A percentile compares a stretch with the other conserved stretches of the same genome.
Evolutionary conservation across 2,797 vertebrate species (phyloP).

Genomic region (Anguilla megastoma): DNA sequence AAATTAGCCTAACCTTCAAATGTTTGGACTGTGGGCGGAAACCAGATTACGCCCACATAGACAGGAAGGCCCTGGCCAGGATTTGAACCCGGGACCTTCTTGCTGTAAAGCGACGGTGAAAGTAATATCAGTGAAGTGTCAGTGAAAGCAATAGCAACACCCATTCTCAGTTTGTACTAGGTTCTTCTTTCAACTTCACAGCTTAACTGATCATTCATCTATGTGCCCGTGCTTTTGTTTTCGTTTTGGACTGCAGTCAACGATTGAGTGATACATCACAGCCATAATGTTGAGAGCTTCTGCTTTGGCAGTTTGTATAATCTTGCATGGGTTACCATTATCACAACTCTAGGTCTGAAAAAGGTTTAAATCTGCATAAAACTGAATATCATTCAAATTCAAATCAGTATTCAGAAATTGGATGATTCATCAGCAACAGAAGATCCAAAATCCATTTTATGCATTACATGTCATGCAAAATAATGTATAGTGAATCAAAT

Average conservation of each 20-base stretch:
- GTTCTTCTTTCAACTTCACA: not conserved
- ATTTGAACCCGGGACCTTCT: no score
- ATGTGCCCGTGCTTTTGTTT: not conserved
- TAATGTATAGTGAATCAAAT: not conserved
- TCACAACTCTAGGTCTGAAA: not conserved
- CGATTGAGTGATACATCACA: not conserved
- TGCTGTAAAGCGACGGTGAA: no score
- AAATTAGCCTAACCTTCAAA: no score
- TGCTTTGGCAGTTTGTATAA: not conserved
- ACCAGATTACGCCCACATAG: no score
- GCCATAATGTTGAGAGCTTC: not conserved
- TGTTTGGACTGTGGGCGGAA: no score
- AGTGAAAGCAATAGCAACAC: not conserved
- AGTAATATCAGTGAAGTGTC: not conserved
- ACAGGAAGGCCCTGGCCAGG: no score
- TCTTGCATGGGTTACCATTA: not conserved
- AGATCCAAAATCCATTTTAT: not conserved
- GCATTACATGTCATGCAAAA: not conserved
- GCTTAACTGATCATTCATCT: not conserved
- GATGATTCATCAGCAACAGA: slow-evolving; percentile 1
- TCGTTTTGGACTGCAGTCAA: not conserved
- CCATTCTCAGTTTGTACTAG: not conserved
- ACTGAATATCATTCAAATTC: not conserved
- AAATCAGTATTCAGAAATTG: not conserved
- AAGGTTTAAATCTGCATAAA: not conserved